phyloP scores from a whole-genome alignment of 2,113 vertebrate genomes.

The Chaetura pelagica region DNA sequence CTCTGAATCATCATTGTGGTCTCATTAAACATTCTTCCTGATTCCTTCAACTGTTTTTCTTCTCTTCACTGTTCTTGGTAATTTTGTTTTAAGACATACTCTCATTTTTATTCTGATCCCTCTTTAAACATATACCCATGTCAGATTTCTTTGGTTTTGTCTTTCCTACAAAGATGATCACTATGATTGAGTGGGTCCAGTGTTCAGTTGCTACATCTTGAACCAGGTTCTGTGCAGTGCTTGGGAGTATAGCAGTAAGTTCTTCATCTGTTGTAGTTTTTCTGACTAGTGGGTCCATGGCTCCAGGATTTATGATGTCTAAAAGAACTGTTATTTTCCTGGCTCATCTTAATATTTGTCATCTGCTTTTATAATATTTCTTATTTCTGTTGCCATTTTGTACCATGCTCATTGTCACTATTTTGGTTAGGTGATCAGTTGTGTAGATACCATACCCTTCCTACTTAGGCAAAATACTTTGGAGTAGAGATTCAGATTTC shows the following conservation, averaged over 20 bases:
- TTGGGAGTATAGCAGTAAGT: background rate
- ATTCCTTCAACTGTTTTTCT: background rate
- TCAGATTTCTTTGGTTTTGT: background rate
- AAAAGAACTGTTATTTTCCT: background rate
- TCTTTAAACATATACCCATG: background rate
- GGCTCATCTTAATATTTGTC: background rate
- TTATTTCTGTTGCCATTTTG: background rate
- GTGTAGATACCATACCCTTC: background rate
- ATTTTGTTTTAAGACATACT: background rate
- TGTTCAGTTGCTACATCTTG: background rate
- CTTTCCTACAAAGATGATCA: background rate
- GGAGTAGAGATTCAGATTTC: background rate
- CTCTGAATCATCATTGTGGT: background rate
- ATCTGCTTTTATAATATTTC: background rate
- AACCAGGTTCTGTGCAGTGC: background rate
- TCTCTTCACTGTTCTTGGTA: background rate
- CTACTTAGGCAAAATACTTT: background rate
- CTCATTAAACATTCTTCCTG: background rate
- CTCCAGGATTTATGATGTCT: background rate
- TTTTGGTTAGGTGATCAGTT: background rate
- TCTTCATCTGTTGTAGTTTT: background rate
- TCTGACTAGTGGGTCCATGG: background rate
- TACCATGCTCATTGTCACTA: fast-evolving
- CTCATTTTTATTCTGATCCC: background rate
- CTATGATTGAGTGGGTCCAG: background rate